Conservation (phyloP, 2,113 vertebrate species). For the Natator depressus region DNA sequence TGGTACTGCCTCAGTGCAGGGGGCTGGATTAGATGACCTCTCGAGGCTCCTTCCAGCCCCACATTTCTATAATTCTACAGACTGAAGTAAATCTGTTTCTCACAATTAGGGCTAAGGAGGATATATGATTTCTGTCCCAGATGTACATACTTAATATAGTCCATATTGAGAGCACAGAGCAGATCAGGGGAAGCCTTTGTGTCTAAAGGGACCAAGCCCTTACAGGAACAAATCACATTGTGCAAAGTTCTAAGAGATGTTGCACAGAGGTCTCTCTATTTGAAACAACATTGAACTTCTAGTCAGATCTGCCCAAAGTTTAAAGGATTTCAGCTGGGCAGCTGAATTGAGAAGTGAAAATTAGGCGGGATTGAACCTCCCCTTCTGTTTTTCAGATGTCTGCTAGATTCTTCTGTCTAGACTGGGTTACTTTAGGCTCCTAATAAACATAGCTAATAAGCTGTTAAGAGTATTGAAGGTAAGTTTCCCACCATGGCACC, state of each 20-base stretch:
- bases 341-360: conserved; percentile 14
- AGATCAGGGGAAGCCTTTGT: neutral
- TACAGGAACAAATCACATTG: neutral
- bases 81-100: neutral
- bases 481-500: conserved; percentile 62
- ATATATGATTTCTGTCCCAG: neutral
- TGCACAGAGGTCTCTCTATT: neutral
- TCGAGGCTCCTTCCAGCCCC: neutral
- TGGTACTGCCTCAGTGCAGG: neutral
- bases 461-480: conserved; percentile 75
- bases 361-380: conserved; percentile 43
- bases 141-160: neutral
- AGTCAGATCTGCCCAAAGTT: neutral
- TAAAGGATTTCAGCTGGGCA: conserved; percentile 11
- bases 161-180: neutral
- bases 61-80: neutral
- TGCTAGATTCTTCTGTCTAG: conserved; percentile 66
- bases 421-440: conserved; percentile 47
- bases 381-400: conserved; percentile 60
- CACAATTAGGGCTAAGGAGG: neutral
- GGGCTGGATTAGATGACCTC: neutral
- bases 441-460: conserved; percentile 69
- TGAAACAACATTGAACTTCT: neutral
- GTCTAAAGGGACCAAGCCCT: neutral
- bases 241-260: neutral